Conservation (phyloP, 2,888 invertebrate species). For the Sabatieria punctata region DNA sequence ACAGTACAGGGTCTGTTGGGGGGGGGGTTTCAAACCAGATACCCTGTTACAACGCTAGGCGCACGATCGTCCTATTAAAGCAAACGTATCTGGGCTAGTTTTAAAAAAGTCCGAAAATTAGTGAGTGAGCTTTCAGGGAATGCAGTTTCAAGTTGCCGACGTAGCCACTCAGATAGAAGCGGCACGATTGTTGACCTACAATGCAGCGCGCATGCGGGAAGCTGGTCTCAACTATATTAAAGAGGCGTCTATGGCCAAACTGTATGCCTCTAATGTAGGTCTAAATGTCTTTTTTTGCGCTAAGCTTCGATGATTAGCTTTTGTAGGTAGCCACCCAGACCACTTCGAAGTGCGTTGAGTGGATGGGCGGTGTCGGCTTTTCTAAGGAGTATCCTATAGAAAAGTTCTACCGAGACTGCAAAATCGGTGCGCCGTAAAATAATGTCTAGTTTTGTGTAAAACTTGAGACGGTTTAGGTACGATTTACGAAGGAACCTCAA, state of each 20-base stretch:
- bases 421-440: conserved; percentile 64
- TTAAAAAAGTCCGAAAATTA: too few relatives aligned
- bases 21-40: too few relatives aligned
- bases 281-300: too few relatives aligned
- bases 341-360: conserved; percentile 83
- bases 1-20: too few relatives aligned
- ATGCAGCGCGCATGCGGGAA: conserved; percentile 78
- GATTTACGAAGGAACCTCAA: too few relatives aligned
- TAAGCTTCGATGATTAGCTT: conserved; percentile 2
- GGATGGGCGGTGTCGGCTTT: conserved; percentile 95
- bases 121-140: conserved; percentile 45
- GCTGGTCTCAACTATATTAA: conserved; percentile 64
- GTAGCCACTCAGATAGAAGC: conserved; percentile 72
- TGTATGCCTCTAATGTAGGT: conserved; percentile 52
- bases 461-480: too few relatives aligned
- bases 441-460: too few relatives aligned
- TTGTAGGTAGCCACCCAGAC: conserved; percentile 60
- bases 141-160: conserved; percentile 86
- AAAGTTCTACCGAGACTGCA: conserved; percentile 83
- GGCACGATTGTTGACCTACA: conserved; percentile 74
- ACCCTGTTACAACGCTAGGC: too few relatives aligned
- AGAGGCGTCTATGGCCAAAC: conserved; percentile 92
- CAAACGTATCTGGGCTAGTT: too few relatives aligned
- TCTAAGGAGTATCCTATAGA: conserved; percentile 88
- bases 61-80: too few relatives aligned